Conservation (phyloP, 53 echinoderm and acorn worm genomes). For the Astropecten irregularis region DNA sequence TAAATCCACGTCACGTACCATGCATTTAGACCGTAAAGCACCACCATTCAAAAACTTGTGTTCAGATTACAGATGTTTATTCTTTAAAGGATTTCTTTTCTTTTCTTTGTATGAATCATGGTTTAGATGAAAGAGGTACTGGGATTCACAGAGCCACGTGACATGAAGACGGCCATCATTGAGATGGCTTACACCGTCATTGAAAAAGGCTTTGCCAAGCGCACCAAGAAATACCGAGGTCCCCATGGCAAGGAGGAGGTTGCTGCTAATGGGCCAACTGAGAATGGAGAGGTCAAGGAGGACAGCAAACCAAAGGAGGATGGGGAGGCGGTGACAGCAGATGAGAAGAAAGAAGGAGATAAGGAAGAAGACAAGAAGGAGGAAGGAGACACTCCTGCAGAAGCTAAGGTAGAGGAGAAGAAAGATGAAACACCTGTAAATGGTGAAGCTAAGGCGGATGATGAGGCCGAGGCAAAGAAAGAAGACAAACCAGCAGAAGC, state of each 20-base stretch:
- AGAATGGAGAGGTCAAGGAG: slow-evolving; percentile 44
- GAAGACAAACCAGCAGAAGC: background rate
- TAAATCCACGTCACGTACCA: too few relatives aligned
- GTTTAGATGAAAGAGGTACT: slow-evolving; percentile 90
- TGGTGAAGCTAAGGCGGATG: slow-evolving; percentile 1
- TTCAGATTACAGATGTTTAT: too few relatives aligned
- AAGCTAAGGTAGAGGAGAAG: slow-evolving; percentile 1
- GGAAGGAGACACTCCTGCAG: slow-evolving; percentile 7
- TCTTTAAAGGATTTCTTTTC: too few relatives aligned
- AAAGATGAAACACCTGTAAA: background rate
- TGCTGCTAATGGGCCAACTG: slow-evolving; percentile 52
- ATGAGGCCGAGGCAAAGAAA: background rate
- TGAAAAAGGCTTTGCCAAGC: slow-evolving; percentile 86
- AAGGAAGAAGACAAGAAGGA: slow-evolving; percentile 18
- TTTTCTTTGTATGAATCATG: too few relatives aligned
- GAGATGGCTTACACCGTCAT: slow-evolving; percentile 94
- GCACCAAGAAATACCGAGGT: slow-evolving; percentile 80
- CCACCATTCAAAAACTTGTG: too few relatives aligned
- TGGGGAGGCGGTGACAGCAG: slow-evolving; percentile 30
- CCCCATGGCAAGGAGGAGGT: slow-evolving; percentile 56
- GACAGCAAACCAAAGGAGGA: slow-evolving; percentile 40
- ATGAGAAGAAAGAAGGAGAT: slow-evolving; percentile 44
- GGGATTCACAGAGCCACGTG: slow-evolving; percentile 80
- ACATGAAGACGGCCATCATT: slow-evolving; percentile 79
- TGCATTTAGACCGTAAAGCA: too few relatives aligned